A percentile compares a stretch with the other conserved stretches of the same genome.
These are phyloP conservation scores for Raillietiella orientalis DNA, from an alignment of 2,888 invertebrate genomes.

Conservation along the genomic window DNA sequence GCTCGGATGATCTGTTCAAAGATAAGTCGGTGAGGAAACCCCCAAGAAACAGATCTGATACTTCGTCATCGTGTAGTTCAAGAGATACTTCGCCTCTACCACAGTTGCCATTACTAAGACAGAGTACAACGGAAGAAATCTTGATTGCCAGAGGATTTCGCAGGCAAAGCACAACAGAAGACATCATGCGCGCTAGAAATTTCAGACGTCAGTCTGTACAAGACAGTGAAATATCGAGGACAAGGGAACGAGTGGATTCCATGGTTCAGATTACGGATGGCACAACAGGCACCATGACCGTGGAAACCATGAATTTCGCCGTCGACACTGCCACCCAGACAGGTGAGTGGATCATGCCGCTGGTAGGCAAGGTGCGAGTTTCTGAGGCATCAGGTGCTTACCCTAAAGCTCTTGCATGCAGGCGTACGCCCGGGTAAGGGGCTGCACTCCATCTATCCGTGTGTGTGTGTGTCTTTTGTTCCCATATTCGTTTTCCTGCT, in stretches of 20 bases:
- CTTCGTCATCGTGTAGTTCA: slow-evolving; percentile 38
- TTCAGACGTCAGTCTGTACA: slow-evolving; percentile 67
- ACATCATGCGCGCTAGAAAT: slow-evolving; percentile 67
- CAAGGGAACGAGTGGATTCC: slow-evolving; percentile 40
- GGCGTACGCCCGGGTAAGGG: no score
- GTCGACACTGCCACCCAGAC: slow-evolving; percentile 77
- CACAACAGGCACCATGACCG: slow-evolving; percentile 67
- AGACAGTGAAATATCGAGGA: slow-evolving; percentile 30
- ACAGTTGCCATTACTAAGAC: no score
- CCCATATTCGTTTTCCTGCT: no score
- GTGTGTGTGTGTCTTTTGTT: no score
- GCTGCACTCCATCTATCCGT: no score
- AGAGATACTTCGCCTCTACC: slow-evolving; percentile 50
- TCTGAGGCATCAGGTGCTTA: no score
- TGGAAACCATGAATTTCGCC: slow-evolving; percentile 66
- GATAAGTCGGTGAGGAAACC: no score
- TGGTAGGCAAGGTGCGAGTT: no score
- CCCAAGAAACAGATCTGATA: no score
- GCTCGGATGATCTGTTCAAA: no score
- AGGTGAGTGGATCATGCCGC: slow-evolving; percentile 30
- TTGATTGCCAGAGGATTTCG: slow-evolving; percentile 58
- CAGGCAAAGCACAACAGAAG: slow-evolving; percentile 62
- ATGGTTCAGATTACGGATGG: slow-evolving; percentile 69
- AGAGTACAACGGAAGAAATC: slow-evolving; percentile 71
- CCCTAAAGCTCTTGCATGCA: no score